Evolutionary conservation across 2,888 invertebrate genomes (phyloP).

Genomic region (Drosophila mimetica): DNA sequence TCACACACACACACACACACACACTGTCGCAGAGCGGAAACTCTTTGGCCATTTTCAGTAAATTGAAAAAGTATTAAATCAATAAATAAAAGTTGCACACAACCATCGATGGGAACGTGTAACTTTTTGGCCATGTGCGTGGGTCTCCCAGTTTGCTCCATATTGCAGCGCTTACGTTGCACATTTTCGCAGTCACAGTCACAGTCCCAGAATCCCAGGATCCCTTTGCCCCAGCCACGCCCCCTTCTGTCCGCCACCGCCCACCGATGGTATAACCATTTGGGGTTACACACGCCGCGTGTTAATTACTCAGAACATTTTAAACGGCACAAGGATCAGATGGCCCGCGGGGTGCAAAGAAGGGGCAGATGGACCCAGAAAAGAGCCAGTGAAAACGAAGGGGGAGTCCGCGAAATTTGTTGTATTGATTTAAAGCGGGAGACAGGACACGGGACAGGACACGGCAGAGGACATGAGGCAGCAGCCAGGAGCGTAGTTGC

Average conservation of each 20-base stretch:
- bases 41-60: constrained; percentile 77
- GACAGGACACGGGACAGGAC: constrained; percentile 11
- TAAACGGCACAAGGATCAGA: constrained; percentile 61
- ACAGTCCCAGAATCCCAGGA: neutral
- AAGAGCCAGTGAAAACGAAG: neutral
- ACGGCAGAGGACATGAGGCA: neutral
- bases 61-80: constrained; percentile 78
- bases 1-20: constrained; percentile 42
- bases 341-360: constrained; percentile 13
- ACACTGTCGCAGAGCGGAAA: constrained; percentile 26
- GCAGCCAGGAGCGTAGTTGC: constrained; percentile 24
- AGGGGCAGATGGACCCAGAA: neutral
- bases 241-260: neutral
- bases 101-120: constrained; percentile 49
- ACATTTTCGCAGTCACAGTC: constrained; percentile 57
- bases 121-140: constrained; percentile 58
- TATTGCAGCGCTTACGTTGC: constrained; percentile 64
- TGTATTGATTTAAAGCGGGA: constrained; percentile 72
- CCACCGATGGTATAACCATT: constrained; percentile 49
- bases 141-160: constrained; percentile 14
- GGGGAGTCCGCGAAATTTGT: constrained; percentile 61
- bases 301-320: constrained; percentile 78
- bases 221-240: neutral
- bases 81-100: constrained; percentile 75
- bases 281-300: constrained; percentile 77